Evolutionary conservation across 2,797 vertebrate genomes (phyloP), one percentile per base, ranked within the genome.

Genomic region (Tachyglossus aculeatus): DNA sequence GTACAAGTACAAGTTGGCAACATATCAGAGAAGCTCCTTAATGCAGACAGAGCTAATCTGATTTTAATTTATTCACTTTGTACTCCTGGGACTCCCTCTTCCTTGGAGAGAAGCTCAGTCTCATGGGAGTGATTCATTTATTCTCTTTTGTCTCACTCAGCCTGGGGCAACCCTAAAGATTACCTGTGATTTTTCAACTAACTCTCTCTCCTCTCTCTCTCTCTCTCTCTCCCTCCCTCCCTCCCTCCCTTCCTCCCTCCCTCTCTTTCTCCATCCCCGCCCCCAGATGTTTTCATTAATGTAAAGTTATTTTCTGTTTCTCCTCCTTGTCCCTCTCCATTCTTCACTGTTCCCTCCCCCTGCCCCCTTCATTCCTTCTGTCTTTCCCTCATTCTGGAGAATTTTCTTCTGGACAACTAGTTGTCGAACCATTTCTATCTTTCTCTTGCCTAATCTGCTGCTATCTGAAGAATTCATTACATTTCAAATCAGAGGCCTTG

Each of bases 381-480:
- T 37, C 27, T 7, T 13, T 12, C 16, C 44, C 71, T 60, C 64
- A 73, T 84, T 86, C 74, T 80, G 31, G 75, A 86, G 44, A 74
- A 51, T 71, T 81, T 58, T 71, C 14, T 82, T 79, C 70, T 53
- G 52, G 71, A 66, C n/a, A 0, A 41, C 61, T 77, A 67, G 67
- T 69, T 71, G 32, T 67, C 37, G 13, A 57, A 58, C 41, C 43
- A 6, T 7, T 75, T 77, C 78, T 73, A 37, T 75, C 65, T 53
- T 75, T 73, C 71, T 77, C 53, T 74, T 64, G 29, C 76, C 53
- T 81, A 78, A 82, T 82, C 85, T 87, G 67, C 80, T 77, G 81
- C 83, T 76, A 52, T 86, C 87, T 83, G 83, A 88, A 84, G 89
- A 86, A 88, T 89, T 89, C 80, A 83, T 87, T 88, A 84, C 78